phyloP scores from a whole-genome alignment of 2,113 vertebrate genomes.

The Pygoscelis adeliae region DNA sequence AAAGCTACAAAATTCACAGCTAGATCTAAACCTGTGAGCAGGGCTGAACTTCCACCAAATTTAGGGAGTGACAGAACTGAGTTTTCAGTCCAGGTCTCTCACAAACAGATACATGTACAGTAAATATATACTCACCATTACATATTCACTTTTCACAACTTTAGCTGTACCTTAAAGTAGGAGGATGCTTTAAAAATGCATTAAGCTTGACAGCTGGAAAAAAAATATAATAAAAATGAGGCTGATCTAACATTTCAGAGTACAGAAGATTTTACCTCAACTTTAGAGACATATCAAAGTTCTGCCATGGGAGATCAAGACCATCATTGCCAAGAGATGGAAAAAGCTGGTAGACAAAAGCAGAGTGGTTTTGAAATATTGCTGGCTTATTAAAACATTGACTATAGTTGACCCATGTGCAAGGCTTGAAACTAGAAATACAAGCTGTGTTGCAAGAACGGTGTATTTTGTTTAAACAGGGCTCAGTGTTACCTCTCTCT shows the following conservation, averaged over 20 bases:
- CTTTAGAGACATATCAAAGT: background rate
- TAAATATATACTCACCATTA: background rate
- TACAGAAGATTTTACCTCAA: background rate
- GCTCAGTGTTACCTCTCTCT: accelerated
- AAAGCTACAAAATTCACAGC: background rate
- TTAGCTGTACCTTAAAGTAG: background rate
- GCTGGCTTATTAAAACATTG: background rate
- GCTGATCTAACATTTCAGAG: background rate
- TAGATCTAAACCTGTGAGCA: background rate
- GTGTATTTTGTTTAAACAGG: background rate
- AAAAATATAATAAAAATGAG: background rate
- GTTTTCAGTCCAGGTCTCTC: background rate
- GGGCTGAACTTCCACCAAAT: background rate
- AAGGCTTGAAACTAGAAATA: background rate
- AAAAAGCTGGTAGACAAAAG: constrained; percentile 8
- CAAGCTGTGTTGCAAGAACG: background rate
- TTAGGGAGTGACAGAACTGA: background rate
- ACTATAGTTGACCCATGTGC: background rate
- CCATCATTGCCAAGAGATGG: background rate
- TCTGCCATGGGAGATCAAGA: background rate
- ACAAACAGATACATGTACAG: background rate
- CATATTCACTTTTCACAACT: background rate
- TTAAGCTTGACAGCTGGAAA: background rate
- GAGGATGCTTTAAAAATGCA: constrained; percentile 26
- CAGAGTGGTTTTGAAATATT: background rate